Conservation (phyloP, 2,797 vertebrate species). For the Pseudocheirus occidentalis region DNA sequence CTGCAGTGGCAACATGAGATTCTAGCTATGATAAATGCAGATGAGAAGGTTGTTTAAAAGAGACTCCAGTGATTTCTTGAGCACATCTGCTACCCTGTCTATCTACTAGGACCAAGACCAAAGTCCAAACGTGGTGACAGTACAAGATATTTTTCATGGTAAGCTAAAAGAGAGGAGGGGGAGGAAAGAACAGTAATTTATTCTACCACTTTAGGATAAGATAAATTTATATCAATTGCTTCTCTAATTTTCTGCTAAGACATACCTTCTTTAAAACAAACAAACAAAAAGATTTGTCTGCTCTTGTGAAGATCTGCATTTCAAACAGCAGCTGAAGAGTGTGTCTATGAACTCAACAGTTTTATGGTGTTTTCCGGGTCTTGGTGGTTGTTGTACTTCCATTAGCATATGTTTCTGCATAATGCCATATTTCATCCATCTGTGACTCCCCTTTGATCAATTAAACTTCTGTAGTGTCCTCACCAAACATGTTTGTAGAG, state of each 20-base stretch:
- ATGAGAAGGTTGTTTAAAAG: constrained; percentile 41
- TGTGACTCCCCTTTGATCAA: constrained; percentile 81
- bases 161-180: constrained; percentile 3
- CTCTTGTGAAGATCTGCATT: constrained; percentile 58
- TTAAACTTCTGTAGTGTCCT: constrained; percentile 73
- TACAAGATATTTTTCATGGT: constrained; percentile 53
- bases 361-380: constrained; percentile 73
- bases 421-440: constrained; percentile 75
- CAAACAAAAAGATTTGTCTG: constrained; percentile 56
- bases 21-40: constrained; percentile 68
- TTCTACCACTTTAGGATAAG: constrained; percentile 57
- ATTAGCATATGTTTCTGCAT: constrained; percentile 79
- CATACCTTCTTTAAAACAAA: constrained; percentile 42
- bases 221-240: constrained; percentile 67
- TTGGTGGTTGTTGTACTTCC: constrained; percentile 67
- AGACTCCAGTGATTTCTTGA: constrained; percentile 67
- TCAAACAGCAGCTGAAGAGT: constrained; percentile 42
- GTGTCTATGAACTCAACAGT: constrained; percentile 74
- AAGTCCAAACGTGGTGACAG: constrained; percentile 52
- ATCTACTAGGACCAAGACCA: constrained; percentile 69
- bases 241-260: constrained; percentile 77
- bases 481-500: constrained; percentile 60
- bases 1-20: constrained; percentile 45
- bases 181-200: constrained; percentile 53
- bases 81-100: constrained; percentile 78